Percentiles rank a stretch among this genome's conserved stretches.
Evolutionary conservation across 2,113 vertebrate genomes (phyloP).

Genomic region (Poecile atricapillus): DNA sequence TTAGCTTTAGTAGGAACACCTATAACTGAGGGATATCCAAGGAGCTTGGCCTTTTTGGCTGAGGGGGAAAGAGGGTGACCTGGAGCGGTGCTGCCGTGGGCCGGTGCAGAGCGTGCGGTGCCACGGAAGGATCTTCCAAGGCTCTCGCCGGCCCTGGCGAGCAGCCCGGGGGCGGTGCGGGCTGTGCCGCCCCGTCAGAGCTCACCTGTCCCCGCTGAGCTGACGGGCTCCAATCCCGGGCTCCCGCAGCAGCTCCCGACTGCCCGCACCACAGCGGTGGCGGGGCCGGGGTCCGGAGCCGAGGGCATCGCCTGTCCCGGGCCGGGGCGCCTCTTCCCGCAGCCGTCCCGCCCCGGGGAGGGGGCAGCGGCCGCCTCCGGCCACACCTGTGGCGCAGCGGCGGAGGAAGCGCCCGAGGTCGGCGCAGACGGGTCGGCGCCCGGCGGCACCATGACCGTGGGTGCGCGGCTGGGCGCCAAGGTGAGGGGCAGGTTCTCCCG

Average conservation of each 20-base stretch:
- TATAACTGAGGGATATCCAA: fast-evolving
- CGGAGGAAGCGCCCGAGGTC: not conserved
- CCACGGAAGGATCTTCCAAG: no score
- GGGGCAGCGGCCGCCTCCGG: slow-evolving; percentile 9
- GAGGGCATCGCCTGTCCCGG: not conserved
- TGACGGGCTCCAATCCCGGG: not conserved
- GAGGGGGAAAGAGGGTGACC: not conserved
- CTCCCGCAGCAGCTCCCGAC: not conserved
- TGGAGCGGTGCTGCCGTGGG: not conserved
- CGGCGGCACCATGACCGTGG: slow-evolving; percentile 56
- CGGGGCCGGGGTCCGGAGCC: not conserved
- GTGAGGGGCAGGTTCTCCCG: not conserved
- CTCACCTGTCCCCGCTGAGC: not conserved
- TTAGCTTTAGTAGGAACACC: not conserved
- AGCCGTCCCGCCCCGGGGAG: slow-evolving; percentile 34
- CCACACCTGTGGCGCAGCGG: slow-evolving; percentile 22
- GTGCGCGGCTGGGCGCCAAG: slow-evolving; percentile 25
- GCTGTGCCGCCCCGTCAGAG: no score
- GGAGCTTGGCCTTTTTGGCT: not conserved
- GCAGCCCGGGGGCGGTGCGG: not conserved
- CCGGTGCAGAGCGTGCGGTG: not conserved
- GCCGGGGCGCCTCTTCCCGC: not conserved
- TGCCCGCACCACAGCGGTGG: not conserved
- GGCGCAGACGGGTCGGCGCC: not conserved
- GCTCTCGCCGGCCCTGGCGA: not conserved